Percentiles rank a stretch among this genome's conserved stretches.
phyloP scores from a whole-genome alignment of 2,797 vertebrate species.

The Coranthus polyacanthus region DNA sequence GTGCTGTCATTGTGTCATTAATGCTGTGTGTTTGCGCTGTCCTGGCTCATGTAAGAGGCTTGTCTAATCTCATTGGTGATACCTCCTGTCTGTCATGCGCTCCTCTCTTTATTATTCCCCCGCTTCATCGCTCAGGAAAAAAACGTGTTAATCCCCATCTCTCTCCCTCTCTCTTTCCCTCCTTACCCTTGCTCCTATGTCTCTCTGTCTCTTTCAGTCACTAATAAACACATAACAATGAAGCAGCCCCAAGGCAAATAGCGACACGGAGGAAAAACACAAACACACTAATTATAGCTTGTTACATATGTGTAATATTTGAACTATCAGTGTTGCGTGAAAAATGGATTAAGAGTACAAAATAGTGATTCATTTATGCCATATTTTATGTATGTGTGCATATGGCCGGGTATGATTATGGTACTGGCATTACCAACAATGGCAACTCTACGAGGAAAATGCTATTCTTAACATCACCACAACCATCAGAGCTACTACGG shows the following conservation, averaged over 20 bases:
- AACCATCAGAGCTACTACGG: slow-evolving; percentile 11
- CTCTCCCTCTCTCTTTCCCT: slow-evolving; percentile 47
- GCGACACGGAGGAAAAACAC: slow-evolving; percentile 73
- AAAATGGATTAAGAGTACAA: slow-evolving; percentile 79
- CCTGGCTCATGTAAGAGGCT: slow-evolving; percentile 96
- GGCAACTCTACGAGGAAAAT: slow-evolving; percentile 43
- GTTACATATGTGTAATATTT: slow-evolving; percentile 83
- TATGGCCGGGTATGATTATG: slow-evolving; percentile 74
- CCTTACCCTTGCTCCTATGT: slow-evolving; percentile 53
- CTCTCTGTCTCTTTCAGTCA: slow-evolving; percentile 79
- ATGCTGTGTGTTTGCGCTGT: slow-evolving; percentile 93
- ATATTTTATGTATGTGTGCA: slow-evolving; percentile 69
- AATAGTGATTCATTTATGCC: slow-evolving; percentile 79
- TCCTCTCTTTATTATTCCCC: slow-evolving; percentile 87
- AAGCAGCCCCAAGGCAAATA: slow-evolving; percentile 78
- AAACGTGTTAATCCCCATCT: slow-evolving; percentile 70
- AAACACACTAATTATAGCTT: slow-evolving; percentile 84
- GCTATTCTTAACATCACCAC: slow-evolving; percentile 47
- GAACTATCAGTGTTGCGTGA: slow-evolving; percentile 78
- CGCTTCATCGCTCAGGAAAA: slow-evolving; percentile 57
- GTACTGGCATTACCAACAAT: slow-evolving; percentile 63
- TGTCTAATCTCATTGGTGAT: slow-evolving; percentile 97
- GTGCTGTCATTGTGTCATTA: slow-evolving; percentile 92
- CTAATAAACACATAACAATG: slow-evolving; percentile 87
- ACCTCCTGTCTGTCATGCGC: slow-evolving; percentile 89